Base-by-base conservation (phyloP, 2,888 invertebrate species). In the Charanyca ferruginea region DNA sequence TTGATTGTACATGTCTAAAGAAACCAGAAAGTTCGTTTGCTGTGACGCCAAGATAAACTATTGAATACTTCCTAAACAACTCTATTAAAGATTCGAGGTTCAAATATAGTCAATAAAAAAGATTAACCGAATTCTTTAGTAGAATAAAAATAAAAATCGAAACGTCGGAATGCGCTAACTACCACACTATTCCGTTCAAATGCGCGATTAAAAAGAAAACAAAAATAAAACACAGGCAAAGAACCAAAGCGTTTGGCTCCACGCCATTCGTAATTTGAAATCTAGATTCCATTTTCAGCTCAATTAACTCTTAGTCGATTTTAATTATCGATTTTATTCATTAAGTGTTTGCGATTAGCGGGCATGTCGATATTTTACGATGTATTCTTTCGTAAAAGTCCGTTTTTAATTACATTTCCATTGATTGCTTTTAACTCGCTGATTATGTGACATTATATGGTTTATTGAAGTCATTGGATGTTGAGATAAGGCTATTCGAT, bases 271-370 rank as follows among this genome's bases (percentile, higher is more conserved):
- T 81, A 83, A 86, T 83, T 85, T 83, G 79, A 85, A 91, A 86
- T 83, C 85, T 84, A 88, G 88, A 90, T 94, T 91, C 92, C 91
- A 95, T 95, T 94, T 94, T 92, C 93, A 93, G 92, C 90, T 93
- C 94, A 93, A 94, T 94, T 94, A 93, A 93, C 90, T 89, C 83
- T 84, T 83, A 88, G 88, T 88, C 90, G 89, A 86, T 91, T 92
- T 93, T 93, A 93, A 94, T 94, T 94, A 93, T 90, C 88, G 91
- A 86, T 91, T 91, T 91, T 90, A 86, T 91, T 94, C 94, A 94
- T 95, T 94, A 94, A 91, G 89, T 93, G 93, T 90, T 90, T 88
- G 86, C 92, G 94, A 94, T 95, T 95, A 93, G 92, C 95, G 88
- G 84, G 87, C 94, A 90, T 95, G 95, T 95, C 90, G 93, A 85